phyloP scores from a whole-genome alignment of 1,140 invertebrate genomes.

The Drosophila persimilis region DNA sequence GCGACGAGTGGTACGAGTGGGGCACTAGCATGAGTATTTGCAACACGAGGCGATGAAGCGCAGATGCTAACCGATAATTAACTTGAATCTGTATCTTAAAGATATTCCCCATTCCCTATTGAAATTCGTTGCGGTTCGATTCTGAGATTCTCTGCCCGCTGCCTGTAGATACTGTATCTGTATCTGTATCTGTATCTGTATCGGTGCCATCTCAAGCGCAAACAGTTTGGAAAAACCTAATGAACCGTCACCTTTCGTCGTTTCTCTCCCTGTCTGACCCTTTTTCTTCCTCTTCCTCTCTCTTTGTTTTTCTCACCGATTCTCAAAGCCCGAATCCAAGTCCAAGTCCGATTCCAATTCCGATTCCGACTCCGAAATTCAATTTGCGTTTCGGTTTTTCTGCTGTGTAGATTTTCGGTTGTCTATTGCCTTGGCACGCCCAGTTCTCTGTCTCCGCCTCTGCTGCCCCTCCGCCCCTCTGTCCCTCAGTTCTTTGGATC shows the following conservation, averaged over 20 bases:
- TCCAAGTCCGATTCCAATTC: too few species aligned
- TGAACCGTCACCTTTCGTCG: slow-evolving; percentile 49
- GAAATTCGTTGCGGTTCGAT: slow-evolving; percentile 20
- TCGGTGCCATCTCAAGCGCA: slow-evolving; percentile 41
- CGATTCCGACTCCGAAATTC: slow-evolving; percentile 32
- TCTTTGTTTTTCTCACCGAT: slow-evolving; percentile 67
- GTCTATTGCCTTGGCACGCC: slow-evolving; percentile 60
- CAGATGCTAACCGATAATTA: slow-evolving; percentile 80
- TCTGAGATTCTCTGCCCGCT: not conserved
- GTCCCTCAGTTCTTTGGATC: too few species aligned
- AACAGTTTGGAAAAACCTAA: slow-evolving; percentile 61
- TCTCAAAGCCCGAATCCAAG: slow-evolving; percentile 3
- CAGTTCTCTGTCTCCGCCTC: slow-evolving; percentile 28
- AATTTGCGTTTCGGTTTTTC: slow-evolving; percentile 65
- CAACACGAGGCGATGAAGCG: slow-evolving; percentile 23
- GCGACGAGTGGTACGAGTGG: not conserved
- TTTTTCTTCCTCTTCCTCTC: slow-evolving; percentile 1
- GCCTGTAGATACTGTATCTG: not conserved
- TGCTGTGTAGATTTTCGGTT: slow-evolving; percentile 4
- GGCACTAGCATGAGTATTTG: slow-evolving; percentile 13
- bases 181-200: not conserved
- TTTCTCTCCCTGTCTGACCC: not conserved
- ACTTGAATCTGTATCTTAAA: slow-evolving; percentile 49
- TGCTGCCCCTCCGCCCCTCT: not conserved
- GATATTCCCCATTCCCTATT: not conserved